Conservation (phyloP, 2,797 vertebrate genomes). For the Aeoliscus strigatus region DNA sequence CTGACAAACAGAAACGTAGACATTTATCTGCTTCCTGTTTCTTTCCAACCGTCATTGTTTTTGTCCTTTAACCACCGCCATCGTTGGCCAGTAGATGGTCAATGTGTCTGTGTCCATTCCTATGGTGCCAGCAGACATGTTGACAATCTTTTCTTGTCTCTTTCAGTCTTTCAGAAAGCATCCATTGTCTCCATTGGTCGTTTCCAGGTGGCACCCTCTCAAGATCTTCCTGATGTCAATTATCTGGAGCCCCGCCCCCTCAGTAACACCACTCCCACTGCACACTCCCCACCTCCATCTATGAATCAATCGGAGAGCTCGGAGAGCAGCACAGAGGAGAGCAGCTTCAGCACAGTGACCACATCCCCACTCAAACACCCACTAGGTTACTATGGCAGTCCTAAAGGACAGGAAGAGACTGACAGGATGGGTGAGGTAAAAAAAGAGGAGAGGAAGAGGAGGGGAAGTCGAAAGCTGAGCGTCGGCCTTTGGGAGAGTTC, state of each 20-base stretch:
- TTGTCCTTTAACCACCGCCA: too few species aligned
- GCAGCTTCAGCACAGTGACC: conserved; percentile 14
- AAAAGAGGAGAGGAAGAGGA: conserved; percentile 13
- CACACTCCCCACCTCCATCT: conserved; percentile 75
- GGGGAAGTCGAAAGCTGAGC: conserved; percentile 22
- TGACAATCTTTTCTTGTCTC: background rate
- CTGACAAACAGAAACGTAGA: too few species aligned
- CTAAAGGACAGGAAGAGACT: conserved; percentile 1
- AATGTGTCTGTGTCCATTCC: too few species aligned
- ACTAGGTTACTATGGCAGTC: conserved; percentile 20
- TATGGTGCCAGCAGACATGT: too few species aligned
- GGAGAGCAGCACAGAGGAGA: conserved; percentile 51
- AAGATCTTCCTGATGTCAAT: conserved; percentile 22
- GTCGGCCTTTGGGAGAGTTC: conserved; percentile 49
- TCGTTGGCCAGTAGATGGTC: too few species aligned
- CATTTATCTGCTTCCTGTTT: too few species aligned
- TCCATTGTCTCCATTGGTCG: conserved; percentile 78
- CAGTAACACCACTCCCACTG: conserved; percentile 35
- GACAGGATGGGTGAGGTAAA: background rate
- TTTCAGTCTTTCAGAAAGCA: conserved; percentile 73
- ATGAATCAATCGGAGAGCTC: conserved; percentile 31
- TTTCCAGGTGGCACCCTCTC: conserved; percentile 81
- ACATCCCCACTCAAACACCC: conserved; percentile 7
- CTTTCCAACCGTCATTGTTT: too few species aligned
- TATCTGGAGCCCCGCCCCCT: conserved; percentile 32